These are phyloP conservation scores for Ceratitis capitata DNA, from an alignment of 1,140 invertebrate species.

Conservation along the genomic window DNA sequence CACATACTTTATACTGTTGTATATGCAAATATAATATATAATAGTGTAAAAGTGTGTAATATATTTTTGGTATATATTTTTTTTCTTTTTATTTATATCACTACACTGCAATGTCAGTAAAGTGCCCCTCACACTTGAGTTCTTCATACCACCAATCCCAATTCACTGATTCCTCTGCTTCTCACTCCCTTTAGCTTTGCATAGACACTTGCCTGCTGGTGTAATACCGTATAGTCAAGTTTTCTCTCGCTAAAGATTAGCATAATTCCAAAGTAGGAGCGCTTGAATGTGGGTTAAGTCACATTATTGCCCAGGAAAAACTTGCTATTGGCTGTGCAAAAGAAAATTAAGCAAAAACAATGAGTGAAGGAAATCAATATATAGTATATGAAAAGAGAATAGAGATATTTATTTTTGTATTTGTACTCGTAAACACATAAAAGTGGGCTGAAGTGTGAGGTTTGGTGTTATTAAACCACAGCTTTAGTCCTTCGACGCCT, in stretches of 20 bases:
- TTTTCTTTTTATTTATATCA: not conserved
- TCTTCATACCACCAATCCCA: not conserved
- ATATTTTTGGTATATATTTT: not conserved
- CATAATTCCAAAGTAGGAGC: not conserved
- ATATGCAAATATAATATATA: not conserved
- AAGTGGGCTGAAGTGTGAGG: too few relatives aligned
- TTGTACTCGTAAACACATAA: too few relatives aligned
- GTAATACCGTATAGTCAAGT: not conserved
- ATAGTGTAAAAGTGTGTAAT: not conserved
- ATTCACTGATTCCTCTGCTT: not conserved
- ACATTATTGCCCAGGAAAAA: not conserved
- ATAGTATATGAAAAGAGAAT: not conserved
- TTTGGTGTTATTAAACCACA: too few relatives aligned
- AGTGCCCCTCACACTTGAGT: not conserved
- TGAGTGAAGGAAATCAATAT: not conserved
- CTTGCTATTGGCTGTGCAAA: not conserved
- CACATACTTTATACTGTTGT: too few relatives aligned
- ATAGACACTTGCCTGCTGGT: too few relatives aligned
- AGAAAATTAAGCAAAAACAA: not conserved
- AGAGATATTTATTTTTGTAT: not conserved
- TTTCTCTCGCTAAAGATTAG: not conserved
- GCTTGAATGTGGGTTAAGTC: not conserved
- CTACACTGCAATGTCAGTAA: not conserved
- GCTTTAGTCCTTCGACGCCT: too few relatives aligned
- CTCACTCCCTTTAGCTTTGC: not conserved